Conservation (phyloP, 2,797 vertebrate species). For the Megalops cyprinoides region DNA sequence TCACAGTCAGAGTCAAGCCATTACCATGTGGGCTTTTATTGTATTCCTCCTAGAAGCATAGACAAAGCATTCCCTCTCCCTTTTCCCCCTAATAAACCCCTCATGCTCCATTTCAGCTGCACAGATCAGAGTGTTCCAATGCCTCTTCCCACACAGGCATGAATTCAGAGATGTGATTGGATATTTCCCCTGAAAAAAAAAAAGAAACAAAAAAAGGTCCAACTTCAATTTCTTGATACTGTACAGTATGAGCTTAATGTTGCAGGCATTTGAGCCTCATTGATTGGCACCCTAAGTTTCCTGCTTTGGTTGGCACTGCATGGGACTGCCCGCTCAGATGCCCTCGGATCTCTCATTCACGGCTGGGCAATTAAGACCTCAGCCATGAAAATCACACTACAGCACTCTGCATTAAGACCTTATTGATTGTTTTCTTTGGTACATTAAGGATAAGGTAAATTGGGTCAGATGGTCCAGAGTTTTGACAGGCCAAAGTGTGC, state of each 20-base stretch:
- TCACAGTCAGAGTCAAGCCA: constrained; percentile 45
- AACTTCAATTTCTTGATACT: no score
- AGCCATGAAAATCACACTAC: neutral
- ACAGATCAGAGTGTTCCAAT: no score
- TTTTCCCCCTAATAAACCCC: constrained; percentile 9
- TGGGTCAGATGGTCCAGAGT: constrained; percentile 6
- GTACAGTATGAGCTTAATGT: no score
- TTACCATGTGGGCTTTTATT: constrained; percentile 47
- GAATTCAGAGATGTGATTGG: no score
- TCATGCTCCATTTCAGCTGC: neutral
- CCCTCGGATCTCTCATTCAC: constrained; percentile 12
- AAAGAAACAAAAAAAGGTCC: no score
- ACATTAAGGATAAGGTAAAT: constrained; percentile 17
- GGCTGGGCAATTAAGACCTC: neutral
- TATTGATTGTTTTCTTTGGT: constrained; percentile 22
- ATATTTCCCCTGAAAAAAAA: no score
- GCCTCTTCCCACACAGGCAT: no score
- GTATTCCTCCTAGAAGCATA: constrained; percentile 46
- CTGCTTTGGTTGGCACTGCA: neutral
- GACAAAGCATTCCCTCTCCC: constrained; percentile 10
- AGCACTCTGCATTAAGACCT: constrained; percentile 9
- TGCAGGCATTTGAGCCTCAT: neutral
- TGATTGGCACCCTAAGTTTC: neutral
- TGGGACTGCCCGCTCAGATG: neutral
- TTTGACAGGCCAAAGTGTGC: neutral